These are phyloP conservation scores for Penaeus japonicus DNA, from an alignment of 1,140 invertebrate species.

Conservation along the genomic window DNA sequence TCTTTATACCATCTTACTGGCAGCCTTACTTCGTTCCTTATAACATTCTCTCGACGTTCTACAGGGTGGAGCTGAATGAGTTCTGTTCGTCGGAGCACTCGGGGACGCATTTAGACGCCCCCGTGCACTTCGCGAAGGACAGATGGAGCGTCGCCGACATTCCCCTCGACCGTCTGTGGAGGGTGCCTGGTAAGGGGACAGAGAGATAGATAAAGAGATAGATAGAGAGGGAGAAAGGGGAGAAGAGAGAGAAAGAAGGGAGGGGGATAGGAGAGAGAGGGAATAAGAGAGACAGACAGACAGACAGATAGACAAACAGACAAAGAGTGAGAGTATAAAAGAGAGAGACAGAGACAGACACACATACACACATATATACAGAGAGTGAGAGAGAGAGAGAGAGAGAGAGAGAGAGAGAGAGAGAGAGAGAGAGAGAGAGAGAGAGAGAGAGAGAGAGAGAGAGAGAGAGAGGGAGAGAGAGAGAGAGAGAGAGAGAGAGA, in stretches of 20 bases:
- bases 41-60: not conserved
- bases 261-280: no score
- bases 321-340: no score
- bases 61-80: constrained; percentile 25
- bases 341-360: no score
- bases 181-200: not conserved
- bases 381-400: not conserved
- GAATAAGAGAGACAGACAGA: no score
- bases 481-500: not conserved
- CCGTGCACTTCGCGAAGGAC: constrained; percentile 20
- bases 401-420: not conserved
- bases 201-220: not conserved
- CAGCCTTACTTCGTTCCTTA: no score
- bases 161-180: constrained; percentile 16
- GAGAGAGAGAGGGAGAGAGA: not conserved
- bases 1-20: no score
- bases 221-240: no score
- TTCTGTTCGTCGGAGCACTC: constrained; percentile 28
- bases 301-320: no score
- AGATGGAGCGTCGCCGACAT: not conserved
- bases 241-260: not conserved
- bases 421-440: not conserved
- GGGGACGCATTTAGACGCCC: constrained; percentile 29
- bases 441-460: constrained; percentile 13
- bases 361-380: no score